Percentiles rank a stretch among this genome's conserved stretches.
Evolutionary conservation across 2,888 invertebrate species (phyloP).

Genomic region (Troilus luridus): DNA sequence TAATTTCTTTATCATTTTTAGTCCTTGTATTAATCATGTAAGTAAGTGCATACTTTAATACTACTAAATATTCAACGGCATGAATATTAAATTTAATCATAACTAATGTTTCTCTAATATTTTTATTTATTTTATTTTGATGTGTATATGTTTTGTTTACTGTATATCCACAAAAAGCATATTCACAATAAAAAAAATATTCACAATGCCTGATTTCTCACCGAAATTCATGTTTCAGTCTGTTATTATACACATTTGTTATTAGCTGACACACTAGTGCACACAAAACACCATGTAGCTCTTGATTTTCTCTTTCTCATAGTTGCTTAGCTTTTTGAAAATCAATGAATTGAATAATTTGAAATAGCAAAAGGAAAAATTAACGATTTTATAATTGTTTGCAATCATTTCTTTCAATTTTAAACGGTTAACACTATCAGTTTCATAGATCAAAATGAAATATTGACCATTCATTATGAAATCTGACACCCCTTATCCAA

Average conservation of each 20-base stretch:
- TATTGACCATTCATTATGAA: no score
- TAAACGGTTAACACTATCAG: neutral
- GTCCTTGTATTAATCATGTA: neutral
- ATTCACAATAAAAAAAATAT: neutral
- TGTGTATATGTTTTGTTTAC: neutral
- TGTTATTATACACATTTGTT: neutral
- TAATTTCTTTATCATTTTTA: neutral
- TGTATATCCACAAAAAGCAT: neutral
- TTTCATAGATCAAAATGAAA: neutral
- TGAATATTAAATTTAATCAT: constrained; percentile 6
- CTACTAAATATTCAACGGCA: neutral
- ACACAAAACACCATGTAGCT: neutral
- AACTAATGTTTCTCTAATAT: constrained; percentile 12
- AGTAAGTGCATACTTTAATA: neutral
- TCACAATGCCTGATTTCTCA: neutral
- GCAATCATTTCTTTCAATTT: neutral
- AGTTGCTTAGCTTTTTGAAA: neutral
- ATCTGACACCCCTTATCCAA: no score
- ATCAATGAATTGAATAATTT: neutral
- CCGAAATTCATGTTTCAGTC: neutral
- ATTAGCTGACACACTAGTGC: neutral
- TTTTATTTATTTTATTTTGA: neutral
- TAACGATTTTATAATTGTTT: neutral
- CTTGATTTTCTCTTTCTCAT: neutral
- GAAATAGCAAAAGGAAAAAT: neutral